Percentiles rank a stretch among this genome's conserved stretches.
Evolutionary conservation across 2,888 invertebrate species (phyloP).

Genomic region (Trachelus stipa): DNA sequence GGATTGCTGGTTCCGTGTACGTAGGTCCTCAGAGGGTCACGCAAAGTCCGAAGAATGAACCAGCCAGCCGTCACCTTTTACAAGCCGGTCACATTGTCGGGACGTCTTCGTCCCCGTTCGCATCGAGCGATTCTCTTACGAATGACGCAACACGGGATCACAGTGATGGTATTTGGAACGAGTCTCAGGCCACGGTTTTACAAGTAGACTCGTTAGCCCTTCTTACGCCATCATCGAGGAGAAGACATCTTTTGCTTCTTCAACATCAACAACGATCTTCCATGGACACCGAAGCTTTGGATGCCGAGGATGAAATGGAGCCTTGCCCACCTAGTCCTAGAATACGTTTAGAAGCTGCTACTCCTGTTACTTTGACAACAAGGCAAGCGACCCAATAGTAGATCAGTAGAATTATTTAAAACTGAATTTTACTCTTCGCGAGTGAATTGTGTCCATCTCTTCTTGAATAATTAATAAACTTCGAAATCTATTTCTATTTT

Average conservation of each 20-base stretch:
- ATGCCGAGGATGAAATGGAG: constrained; percentile 69
- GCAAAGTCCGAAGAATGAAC: constrained; percentile 41
- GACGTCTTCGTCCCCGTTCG: constrained; percentile 76
- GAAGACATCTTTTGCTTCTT: constrained; percentile 80
- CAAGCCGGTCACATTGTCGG: constrained; percentile 43
- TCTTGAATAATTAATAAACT: background rate
- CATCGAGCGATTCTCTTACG: constrained; percentile 86
- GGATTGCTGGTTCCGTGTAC: background rate
- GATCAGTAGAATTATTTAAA: background rate
- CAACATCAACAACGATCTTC: constrained; percentile 90
- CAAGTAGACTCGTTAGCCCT: constrained; percentile 78
- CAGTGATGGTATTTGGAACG: constrained; percentile 90
- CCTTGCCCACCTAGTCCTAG: constrained; percentile 54
- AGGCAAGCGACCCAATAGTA: constrained; percentile 39
- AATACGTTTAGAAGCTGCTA: constrained; percentile 56
- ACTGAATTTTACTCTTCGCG: background rate
- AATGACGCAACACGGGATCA: constrained; percentile 84
- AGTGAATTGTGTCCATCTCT: background rate
- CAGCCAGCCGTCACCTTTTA: constrained; percentile 38
- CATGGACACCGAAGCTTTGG: constrained; percentile 85
- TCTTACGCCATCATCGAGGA: constrained; percentile 82
- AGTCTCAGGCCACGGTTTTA: constrained; percentile 86
- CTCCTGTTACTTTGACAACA: constrained; percentile 49
- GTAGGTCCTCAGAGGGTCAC: constrained; percentile 34
- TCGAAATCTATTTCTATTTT: background rate